phyloP scores from a whole-genome alignment of 2,113 vertebrate genomes.

The Bettongia penicillata region DNA sequence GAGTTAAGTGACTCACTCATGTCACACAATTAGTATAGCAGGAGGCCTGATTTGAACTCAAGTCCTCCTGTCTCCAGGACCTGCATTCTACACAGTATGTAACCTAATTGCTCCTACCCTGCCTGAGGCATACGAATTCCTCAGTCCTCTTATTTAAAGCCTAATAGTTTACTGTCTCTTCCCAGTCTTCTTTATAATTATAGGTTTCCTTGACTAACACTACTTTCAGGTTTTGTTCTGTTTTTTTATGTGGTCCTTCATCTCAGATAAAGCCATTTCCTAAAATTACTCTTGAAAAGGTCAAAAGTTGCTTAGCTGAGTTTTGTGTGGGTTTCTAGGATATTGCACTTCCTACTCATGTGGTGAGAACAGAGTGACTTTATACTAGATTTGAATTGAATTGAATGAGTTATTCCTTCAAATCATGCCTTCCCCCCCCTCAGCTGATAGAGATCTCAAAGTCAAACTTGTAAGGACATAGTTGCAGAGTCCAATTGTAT shows the following conservation, averaged over 20 bases:
- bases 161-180: not conserved
- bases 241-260: not conserved
- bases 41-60: too few species aligned
- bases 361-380: not conserved
- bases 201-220: not conserved
- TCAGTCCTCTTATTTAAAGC: not conserved
- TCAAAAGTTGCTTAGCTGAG: not conserved
- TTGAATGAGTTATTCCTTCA: not conserved
- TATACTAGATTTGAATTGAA: not conserved
- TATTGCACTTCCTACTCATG: not conserved
- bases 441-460: not conserved
- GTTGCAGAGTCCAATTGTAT: not conserved
- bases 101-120: too few species aligned
- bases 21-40: too few species aligned
- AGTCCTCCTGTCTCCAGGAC: too few species aligned
- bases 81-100: too few species aligned
- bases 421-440: not conserved
- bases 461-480: not conserved
- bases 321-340: not conserved
- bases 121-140: too few species aligned
- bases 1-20: too few species aligned
- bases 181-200: not conserved
- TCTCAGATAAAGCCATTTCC: not conserved
- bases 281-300: not conserved
- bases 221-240: not conserved